Evolutionary conservation across 2,888 invertebrate species (phyloP).

Genomic region (Parapristionchus giblindavisi): DNA sequence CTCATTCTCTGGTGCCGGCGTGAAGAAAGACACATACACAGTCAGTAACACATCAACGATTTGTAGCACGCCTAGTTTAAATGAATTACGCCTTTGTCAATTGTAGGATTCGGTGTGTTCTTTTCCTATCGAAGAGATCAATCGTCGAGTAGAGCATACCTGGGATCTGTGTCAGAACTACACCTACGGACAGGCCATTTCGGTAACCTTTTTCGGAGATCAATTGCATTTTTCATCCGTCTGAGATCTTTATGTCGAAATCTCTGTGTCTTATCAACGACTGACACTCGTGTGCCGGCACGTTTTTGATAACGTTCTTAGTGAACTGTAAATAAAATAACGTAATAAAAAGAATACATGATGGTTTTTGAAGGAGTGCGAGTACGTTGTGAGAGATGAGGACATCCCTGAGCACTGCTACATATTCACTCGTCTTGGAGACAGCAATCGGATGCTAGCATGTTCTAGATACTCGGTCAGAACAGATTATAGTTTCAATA

Average conservation of each 20-base stretch:
- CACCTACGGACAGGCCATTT: background rate
- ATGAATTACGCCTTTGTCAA: too few species aligned
- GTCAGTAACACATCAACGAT: too few species aligned
- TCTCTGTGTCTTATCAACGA: background rate
- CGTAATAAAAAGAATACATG: background rate
- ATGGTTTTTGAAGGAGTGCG: too few species aligned
- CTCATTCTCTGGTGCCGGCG: too few species aligned
- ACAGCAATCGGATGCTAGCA: conserved; percentile 4
- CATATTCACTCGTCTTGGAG: conserved; percentile 41
- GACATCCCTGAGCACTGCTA: conserved; percentile 39
- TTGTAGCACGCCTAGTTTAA: too few species aligned
- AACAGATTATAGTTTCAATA: background rate
- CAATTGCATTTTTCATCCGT: background rate
- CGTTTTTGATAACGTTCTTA: background rate
- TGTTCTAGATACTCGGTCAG: conserved; percentile 33
- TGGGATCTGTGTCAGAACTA: conserved; percentile 48
- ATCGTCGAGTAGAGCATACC: conserved; percentile 38
- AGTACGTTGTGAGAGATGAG: background rate
- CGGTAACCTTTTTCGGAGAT: background rate
- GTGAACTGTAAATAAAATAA: conserved; percentile 26
- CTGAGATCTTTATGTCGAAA: background rate
- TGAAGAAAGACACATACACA: too few species aligned
- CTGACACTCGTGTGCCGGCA: background rate
- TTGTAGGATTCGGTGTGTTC: too few species aligned
- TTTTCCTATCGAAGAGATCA: conserved; percentile 42